Percentiles rank a stretch among this genome's conserved stretches.
Conservation (phyloP, 2,797 vertebrate genomes). For the Psittacula echo region DNA sequence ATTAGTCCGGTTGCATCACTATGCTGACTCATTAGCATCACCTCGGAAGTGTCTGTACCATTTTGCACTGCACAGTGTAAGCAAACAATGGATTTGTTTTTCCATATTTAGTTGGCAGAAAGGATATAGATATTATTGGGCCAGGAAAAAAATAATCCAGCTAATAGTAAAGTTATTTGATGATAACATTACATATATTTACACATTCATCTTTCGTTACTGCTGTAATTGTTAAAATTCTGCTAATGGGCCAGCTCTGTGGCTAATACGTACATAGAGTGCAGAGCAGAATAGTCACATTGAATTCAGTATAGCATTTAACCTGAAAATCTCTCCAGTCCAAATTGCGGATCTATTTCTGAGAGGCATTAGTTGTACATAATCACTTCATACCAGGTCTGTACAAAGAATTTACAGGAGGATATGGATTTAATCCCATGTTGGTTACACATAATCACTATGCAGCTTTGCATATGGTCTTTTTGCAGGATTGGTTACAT, state of each 20-base stretch:
- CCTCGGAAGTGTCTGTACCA: not conserved
- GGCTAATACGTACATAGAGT: rapidly evolving
- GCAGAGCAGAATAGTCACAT: not conserved
- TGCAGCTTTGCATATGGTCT: not conserved
- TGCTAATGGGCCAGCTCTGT: not conserved
- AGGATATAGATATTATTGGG: not conserved
- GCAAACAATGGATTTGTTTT: not conserved
- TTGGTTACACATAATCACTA: not conserved
- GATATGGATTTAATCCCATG: not conserved
- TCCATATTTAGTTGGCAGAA: not conserved
- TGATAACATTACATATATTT: not conserved
- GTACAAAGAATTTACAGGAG: not conserved
- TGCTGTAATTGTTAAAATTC: not conserved
- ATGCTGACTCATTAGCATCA: not conserved
- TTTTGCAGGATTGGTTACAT: not conserved
- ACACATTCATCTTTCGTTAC: not conserved
- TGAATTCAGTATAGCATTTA: not conserved
- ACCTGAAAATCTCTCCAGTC: not conserved
- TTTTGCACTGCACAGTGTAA: not conserved
- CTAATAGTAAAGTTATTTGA: not conserved
- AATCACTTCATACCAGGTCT: not conserved
- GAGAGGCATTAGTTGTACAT: not conserved
- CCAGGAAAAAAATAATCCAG: not conserved
- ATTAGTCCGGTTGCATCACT: not conserved
- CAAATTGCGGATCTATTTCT: not conserved